A percentile compares a stretch with the other conserved stretches of the same genome.
Conservation (phyloP, 2,113 vertebrate species). For the Austrofundulus limnaeus region DNA sequence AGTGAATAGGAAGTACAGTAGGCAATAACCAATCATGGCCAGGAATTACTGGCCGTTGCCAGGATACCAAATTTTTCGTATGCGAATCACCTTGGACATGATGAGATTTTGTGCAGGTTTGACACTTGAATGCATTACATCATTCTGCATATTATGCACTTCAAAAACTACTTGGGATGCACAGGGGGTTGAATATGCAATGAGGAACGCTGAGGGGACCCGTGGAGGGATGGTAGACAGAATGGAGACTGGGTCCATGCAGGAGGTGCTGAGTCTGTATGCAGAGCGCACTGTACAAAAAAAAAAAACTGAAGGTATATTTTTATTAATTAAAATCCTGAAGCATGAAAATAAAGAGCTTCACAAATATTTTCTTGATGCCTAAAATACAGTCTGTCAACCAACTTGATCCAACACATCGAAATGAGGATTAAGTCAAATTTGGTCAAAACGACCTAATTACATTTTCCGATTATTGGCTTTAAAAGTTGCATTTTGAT, state of each 20-base stretch:
- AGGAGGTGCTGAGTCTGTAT: constrained; percentile 60
- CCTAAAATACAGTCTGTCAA: too few species aligned
- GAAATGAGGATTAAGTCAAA: too few species aligned
- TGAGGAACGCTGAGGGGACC: constrained; percentile 59
- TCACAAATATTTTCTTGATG: too few species aligned
- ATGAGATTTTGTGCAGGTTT: constrained; percentile 62
- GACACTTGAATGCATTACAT: constrained; percentile 63
- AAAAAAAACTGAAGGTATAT: too few species aligned
- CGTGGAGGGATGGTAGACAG: constrained; percentile 38
- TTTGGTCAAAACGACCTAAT: too few species aligned
- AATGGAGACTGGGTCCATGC: constrained; percentile 62
- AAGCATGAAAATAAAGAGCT: not conserved
- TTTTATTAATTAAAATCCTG: too few species aligned
- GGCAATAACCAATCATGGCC: constrained; percentile 37
- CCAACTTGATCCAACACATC: too few species aligned
- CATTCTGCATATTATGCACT: constrained; percentile 59
- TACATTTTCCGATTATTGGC: too few species aligned
- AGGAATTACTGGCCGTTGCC: constrained; percentile 67
- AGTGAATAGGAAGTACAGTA: constrained; percentile 35
- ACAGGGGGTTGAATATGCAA: constrained; percentile 60
- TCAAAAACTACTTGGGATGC: constrained; percentile 67
- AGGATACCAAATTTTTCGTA: constrained; percentile 69
- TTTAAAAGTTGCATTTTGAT: too few species aligned
- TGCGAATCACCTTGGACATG: constrained; percentile 54
- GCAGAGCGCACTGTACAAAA: constrained; percentile 42